Evolutionary conservation across 2,797 vertebrate species (phyloP).

Genomic region (Danionella dracula): DNA sequence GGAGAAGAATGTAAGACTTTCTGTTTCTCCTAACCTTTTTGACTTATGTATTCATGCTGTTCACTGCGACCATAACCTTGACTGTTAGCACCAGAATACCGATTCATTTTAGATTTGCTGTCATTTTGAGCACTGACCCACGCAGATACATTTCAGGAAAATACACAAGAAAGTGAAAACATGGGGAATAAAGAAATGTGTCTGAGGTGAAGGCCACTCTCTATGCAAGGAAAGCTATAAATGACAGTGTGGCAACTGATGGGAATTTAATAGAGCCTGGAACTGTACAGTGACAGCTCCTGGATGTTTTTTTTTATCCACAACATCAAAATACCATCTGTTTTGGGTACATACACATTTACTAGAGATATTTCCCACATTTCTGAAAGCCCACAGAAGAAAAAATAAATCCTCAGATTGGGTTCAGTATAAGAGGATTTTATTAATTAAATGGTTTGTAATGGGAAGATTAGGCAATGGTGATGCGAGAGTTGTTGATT

Average conservation of each 20-base stretch:
- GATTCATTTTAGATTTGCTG: slow-evolving; percentile 13
- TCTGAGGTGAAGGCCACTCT: slow-evolving; percentile 26
- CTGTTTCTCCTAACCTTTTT: slow-evolving; percentile 9
- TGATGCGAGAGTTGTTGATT: neutral
- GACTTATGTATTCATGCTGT: neutral
- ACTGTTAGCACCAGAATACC: neutral
- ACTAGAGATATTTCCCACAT: neutral
- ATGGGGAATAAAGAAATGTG: slow-evolving; percentile 6
- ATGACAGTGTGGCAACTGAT: neutral
- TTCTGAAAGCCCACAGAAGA: neutral
- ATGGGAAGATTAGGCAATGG: neutral
- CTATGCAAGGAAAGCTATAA: slow-evolving; percentile 16
- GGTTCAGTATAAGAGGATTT: neutral
- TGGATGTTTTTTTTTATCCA: neutral
- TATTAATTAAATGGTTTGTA: neutral
- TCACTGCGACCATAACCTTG: slow-evolving; percentile 3
- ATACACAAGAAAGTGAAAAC: neutral
- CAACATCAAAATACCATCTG: neutral
- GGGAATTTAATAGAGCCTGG: neutral
- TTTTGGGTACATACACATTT: slow-evolving; percentile 8
- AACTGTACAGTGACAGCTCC: neutral
- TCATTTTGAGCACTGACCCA: slow-evolving; percentile 15
- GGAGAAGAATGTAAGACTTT: neutral
- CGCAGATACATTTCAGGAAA: neutral
- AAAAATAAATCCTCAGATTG: neutral